These are phyloP conservation scores for Reinhardtius hippoglossoides DNA, from an alignment of 2,113 vertebrate genomes.

Conservation along the genomic window DNA sequence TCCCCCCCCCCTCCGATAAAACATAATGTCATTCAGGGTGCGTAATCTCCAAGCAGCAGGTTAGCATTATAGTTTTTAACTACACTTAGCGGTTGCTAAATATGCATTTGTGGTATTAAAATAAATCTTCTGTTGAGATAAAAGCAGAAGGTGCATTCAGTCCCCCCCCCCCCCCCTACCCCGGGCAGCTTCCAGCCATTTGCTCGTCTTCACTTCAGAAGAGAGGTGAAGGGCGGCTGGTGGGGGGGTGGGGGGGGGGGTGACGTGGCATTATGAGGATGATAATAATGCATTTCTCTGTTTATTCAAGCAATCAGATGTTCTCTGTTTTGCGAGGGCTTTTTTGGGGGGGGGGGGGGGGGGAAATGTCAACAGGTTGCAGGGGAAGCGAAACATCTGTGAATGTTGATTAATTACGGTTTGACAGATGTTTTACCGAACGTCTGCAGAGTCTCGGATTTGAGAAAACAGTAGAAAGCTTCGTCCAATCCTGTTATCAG, in stretches of 20 bases:
- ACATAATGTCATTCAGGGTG: constrained; percentile 70
- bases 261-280: not conserved
- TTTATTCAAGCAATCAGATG: constrained; percentile 47
- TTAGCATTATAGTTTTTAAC: constrained; percentile 83
- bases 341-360: no score
- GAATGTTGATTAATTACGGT: constrained; percentile 66
- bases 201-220: constrained; percentile 40
- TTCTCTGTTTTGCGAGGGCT: constrained; percentile 25
- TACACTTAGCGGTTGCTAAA: constrained; percentile 77
- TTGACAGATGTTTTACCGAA: constrained; percentile 71
- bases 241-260: not conserved
- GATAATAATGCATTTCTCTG: constrained; percentile 41
- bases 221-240: constrained; percentile 5
- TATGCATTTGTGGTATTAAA: constrained; percentile 80
- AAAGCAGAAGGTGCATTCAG: constrained; percentile 80
- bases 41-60: constrained; percentile 82
- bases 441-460: constrained; percentile 34
- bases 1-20: constrained; percentile 45
- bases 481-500: constrained; percentile 28
- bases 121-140: constrained; percentile 78
- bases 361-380: constrained; percentile 67
- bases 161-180: not conserved
- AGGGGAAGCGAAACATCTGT: constrained; percentile 58
- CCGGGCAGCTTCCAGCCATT: constrained; percentile 45
- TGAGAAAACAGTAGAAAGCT: constrained; percentile 27